Conservation (phyloP, 2,113 vertebrate genomes). For the Salvelinus fontinalis region DNA sequence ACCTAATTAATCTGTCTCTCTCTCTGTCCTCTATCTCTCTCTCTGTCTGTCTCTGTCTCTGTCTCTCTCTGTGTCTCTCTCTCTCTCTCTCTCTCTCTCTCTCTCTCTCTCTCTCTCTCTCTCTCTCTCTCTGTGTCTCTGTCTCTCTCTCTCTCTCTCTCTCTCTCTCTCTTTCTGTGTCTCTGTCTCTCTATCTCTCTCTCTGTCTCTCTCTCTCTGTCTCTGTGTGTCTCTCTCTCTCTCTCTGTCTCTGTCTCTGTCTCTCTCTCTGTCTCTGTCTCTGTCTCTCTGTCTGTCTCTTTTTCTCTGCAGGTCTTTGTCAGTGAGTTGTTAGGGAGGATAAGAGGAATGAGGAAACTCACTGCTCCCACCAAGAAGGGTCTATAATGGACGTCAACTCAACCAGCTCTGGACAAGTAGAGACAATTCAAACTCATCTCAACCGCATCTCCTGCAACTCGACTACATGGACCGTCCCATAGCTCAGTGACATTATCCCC, state of each 20-base stretch:
- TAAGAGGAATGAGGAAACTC: slow-evolving; percentile 97
- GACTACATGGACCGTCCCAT: background rate
- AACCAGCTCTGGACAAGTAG: slow-evolving; percentile 79
- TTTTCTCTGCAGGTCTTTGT: slow-evolving; percentile 83
- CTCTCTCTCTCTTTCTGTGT: background rate
- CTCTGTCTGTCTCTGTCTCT: fast-evolving
- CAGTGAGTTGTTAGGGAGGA: slow-evolving; percentile 89
- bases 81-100: too few species aligned
- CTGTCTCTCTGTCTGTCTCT: too few species aligned
- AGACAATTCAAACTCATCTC: slow-evolving; percentile 60
- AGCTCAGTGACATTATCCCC: too few species aligned
- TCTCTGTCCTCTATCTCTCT: background rate
- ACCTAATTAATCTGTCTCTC: background rate
- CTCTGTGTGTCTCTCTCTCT: too few species aligned
- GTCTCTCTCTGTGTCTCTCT: too few species aligned
- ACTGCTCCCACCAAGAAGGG: slow-evolving; percentile 93
- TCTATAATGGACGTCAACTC: slow-evolving; percentile 83
- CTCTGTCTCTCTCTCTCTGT: too few species aligned
- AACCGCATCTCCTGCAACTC: slow-evolving; percentile 11
- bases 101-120: slow-evolving; percentile 31
- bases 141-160: too few species aligned
- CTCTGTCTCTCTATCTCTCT: background rate
- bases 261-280: too few species aligned
- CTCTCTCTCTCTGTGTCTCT: fast-evolving
- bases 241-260: slow-evolving; percentile 30